Conservation (phyloP, 2,113 vertebrate genomes). For the Lasiurus cinereus region DNA sequence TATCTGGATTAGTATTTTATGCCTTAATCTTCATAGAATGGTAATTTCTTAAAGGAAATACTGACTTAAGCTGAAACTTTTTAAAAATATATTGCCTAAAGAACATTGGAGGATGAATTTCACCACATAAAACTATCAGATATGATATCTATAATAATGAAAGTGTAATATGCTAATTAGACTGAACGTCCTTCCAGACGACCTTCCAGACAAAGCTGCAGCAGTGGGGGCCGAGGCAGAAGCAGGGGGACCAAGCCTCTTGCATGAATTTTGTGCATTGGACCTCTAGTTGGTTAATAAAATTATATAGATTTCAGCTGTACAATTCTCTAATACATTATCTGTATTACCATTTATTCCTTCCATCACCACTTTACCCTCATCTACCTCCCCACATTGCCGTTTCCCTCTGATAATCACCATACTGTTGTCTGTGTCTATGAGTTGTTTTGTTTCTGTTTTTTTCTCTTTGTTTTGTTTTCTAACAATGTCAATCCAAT, state of each 20-base stretch:
- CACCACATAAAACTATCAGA: background rate
- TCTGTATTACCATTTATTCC: background rate
- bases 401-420: background rate
- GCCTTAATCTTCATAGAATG: background rate
- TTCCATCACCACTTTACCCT: background rate
- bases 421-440: background rate
- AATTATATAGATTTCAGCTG: background rate
- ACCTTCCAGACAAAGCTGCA: rapidly evolving
- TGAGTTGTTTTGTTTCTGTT: background rate
- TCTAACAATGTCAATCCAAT: background rate
- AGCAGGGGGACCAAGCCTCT: too few species aligned
- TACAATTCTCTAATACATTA: background rate
- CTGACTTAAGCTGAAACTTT: background rate
- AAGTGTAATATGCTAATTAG: too few species aligned
- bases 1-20: background rate
- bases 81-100: background rate
- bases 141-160: background rate
- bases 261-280: too few species aligned
- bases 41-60: background rate
- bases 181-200: too few species aligned
- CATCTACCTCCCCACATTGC: too few species aligned
- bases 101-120: background rate
- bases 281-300: background rate
- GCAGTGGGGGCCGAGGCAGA: too few species aligned
- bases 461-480: background rate